Evolutionary conservation across 2,113 vertebrate species (phyloP).

Genomic region (Meleagris gallopavo): DNA sequence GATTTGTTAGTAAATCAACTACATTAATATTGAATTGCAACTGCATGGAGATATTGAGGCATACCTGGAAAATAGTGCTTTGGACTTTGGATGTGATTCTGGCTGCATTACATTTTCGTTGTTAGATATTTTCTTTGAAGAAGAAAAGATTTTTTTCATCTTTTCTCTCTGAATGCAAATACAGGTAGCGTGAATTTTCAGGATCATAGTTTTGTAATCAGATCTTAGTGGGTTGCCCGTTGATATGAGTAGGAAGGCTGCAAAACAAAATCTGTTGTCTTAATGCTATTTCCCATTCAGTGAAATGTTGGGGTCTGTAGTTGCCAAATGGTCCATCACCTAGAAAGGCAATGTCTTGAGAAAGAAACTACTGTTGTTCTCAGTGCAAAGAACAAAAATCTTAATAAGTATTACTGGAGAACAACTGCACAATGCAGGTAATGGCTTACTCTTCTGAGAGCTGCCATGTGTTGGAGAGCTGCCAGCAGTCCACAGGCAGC

Average conservation of each 20-base stretch:
- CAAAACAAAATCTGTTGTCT: neutral
- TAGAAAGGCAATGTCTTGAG: neutral
- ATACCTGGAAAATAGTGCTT: neutral
- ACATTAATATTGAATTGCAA: neutral
- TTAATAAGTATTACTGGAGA: neutral
- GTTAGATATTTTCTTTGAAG: neutral
- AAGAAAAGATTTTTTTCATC: neutral
- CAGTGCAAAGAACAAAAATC: neutral
- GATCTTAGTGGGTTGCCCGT: neutral
- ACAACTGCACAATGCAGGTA: neutral
- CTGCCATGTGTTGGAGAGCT: neutral
- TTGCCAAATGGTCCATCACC: neutral
- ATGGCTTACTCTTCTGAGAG: neutral
- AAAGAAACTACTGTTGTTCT: neutral
- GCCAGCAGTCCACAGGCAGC: neutral
- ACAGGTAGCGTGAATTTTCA: neutral
- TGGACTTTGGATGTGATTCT: neutral
- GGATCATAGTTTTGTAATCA: neutral
- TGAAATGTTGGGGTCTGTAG: neutral
- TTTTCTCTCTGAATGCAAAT: neutral
- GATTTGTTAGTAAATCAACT: neutral
- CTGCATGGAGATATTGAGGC: neutral
- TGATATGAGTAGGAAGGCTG: neutral
- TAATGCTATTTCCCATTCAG: neutral
- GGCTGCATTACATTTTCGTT: neutral